Evolutionary conservation across 1,140 invertebrate genomes (phyloP), one percentile per base, ranked within the genome.

Genomic region (Drosophila truncata): DNA sequence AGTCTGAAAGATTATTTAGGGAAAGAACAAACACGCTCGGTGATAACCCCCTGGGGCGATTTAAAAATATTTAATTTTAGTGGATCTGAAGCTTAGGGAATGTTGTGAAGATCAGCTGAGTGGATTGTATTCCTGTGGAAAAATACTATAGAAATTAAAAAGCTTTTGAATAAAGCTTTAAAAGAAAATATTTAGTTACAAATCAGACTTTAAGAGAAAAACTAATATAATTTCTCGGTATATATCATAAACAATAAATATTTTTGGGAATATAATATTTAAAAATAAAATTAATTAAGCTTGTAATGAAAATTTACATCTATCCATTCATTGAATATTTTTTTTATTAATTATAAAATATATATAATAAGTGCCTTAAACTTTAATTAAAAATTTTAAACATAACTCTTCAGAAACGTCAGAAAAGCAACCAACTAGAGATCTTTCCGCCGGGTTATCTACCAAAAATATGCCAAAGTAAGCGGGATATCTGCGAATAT

Each of bases 31-130:
- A 59, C 23, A 41, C 35, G 23, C 54, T 70, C 57, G 71, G 39
- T 49, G 83, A 87, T 87, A 87, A 87, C 83, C 83, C 84, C 71
- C 84, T 35, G 35, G 47, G 35, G 25, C 20, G 54, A 54, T 44
- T 35, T 31, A 23, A 41, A 18, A 35, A 25, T 37, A 42, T 14
- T n/a, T n/a, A 29, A 33, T 50, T 71, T 37, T 41, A 18, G 52
- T 72, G 54, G 42, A 72, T 13, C 18, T 35, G 55, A 16, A 29
- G 41, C 20, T 41, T n/a, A n/a, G 33, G 31, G 35, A 44, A 74
- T 44, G 59, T 31, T 27, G 20, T 31, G 1, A 9, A 37, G 52
- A 44, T 25, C 66, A 72, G 70, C 70, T 73, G 70, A 60, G 67
- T 49, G 54, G 67, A 72, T 20, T 23, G 47, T 44, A 23, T 72